Conservation (phyloP, 1,140 invertebrate genomes). For the Heliconius melpomene region DNA sequence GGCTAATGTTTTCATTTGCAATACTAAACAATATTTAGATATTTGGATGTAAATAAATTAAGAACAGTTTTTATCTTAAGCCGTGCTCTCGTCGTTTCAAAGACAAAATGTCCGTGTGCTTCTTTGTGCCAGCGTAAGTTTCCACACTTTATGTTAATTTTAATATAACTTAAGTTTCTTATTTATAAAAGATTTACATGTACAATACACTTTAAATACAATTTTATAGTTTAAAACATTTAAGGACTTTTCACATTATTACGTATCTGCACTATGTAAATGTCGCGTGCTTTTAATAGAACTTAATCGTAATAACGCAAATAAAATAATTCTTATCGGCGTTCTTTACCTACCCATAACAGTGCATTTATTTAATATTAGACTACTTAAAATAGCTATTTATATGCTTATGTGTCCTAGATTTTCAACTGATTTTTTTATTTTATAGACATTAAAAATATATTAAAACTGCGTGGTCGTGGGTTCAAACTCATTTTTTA, state of each 20-base stretch:
- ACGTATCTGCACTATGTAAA: background rate
- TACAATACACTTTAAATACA: background rate
- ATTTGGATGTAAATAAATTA: constrained; percentile 43
- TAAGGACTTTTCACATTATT: background rate
- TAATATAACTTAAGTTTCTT: background rate
- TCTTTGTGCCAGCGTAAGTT: constrained; percentile 79
- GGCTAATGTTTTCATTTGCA: constrained; percentile 59
- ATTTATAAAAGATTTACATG: constrained; percentile 8
- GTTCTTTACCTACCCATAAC: background rate
- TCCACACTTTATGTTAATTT: constrained; percentile 8
- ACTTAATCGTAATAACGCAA: constrained; percentile 9
- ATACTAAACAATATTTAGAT: constrained; percentile 42
- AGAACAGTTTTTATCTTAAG: constrained; percentile 48
- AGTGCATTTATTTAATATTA: background rate
- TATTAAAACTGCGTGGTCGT: background rate
- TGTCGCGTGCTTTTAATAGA: constrained; percentile 3
- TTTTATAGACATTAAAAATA: background rate
- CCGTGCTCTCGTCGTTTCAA: constrained; percentile 43
- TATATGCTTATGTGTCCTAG: background rate
- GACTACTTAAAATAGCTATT: background rate
- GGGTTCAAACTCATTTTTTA: background rate
- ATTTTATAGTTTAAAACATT: background rate
- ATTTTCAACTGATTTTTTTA: background rate
- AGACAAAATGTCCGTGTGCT: constrained; percentile 79
- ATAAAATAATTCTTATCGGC: constrained; percentile 20